Evolutionary conservation across 2,888 invertebrate species (phyloP), one percentile per base, ranked within the genome.

Genomic region (Crematogaster levior): DNA sequence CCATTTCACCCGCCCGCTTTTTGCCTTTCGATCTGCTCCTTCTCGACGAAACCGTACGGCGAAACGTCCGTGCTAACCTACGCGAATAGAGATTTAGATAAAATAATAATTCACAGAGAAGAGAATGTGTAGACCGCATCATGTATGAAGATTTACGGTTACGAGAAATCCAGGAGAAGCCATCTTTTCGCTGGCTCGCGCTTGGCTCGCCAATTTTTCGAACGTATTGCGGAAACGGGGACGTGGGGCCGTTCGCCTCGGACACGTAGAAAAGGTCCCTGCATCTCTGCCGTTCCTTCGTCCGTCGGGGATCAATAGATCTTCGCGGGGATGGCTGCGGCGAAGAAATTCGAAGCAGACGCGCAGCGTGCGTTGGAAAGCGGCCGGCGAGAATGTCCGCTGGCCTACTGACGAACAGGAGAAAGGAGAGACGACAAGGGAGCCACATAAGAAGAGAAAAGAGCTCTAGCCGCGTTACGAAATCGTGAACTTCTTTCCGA

Each of bases 331-430:
- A 88, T 84, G 79, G 84, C 80, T 51, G 63, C 66, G 43, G 34
- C 83, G 85, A 82, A 65, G 88, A 87, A 88, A 88, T 89, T 84
- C 75, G 81, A 74, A 79, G 88, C 83, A 81, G 48, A 66, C 61
- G 40, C 24, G 77, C 40, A 66, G 73, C 81, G 77, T 60, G 60
- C 79, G 86, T 88, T 89, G 88, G 89, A 89, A 89, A 89, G 89
- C 89, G 86, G 85, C 73, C 81, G 63, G 24, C 89, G 88, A 66
- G 89, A 89, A 87, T 89, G 88, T 84, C 82, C 84, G 90, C 70
- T 90, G 89, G 89, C 89, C 89, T 89, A 89, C 89, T 89, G 88
- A 87, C 86, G 84, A 83, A 85, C 85, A 30, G 82, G 89, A 89
- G 89, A 89, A 89, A 89, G 86, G 85, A 84, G 86, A 84, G 82